Base-by-base conservation (phyloP, 2,113 vertebrate genomes). In the Ariopsis seemanni region DNA sequence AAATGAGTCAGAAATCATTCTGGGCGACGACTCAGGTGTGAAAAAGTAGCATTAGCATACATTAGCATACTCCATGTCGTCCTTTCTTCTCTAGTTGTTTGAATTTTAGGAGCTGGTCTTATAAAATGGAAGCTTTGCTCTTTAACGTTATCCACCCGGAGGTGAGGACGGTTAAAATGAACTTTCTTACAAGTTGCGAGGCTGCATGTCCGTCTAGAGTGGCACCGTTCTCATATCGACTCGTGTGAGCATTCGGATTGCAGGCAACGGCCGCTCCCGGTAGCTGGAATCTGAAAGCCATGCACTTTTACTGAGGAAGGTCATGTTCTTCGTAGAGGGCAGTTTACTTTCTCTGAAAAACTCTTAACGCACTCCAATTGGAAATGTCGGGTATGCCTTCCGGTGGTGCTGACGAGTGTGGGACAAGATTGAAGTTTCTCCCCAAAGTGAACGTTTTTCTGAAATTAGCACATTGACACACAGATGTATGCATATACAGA, bases 101-200 rank as follows among this genome's bases (percentile, higher is more conserved):
- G 80, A 80, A 78, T 78, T 86, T 82, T 92, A 79, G 91, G 88
- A 69, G 88, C n/a, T 84, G 18, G 69, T 67, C 62, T 89, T 80
- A 55, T 25, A 87, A 89, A 90, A 86, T 71, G 89, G 89, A 88
- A 90, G 88, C 77, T 87, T 91, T 87, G 90, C 85, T 87, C 86
- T 88, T 91, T 85, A 65, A 15, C 20, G 81, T 75, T 89, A 90
- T 71, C 77, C 82, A 88, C 67, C 17, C 69, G 5, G 57, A 30
- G 83, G 84, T 60, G 34, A 53, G 88, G 85, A 92, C 93, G 91
- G 87, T 89, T 25, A 50, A 8, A 92, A 83, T 83, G 91, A 94
- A 94, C 93, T 93, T 93, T 89, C 93, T 92, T 92, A 93, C 92
- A 90, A 94, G 91, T 89, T 91, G 25, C 92, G 91, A 88, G 89